Conservation (phyloP, 2,888 invertebrate genomes). For the Chesias legatella region DNA sequence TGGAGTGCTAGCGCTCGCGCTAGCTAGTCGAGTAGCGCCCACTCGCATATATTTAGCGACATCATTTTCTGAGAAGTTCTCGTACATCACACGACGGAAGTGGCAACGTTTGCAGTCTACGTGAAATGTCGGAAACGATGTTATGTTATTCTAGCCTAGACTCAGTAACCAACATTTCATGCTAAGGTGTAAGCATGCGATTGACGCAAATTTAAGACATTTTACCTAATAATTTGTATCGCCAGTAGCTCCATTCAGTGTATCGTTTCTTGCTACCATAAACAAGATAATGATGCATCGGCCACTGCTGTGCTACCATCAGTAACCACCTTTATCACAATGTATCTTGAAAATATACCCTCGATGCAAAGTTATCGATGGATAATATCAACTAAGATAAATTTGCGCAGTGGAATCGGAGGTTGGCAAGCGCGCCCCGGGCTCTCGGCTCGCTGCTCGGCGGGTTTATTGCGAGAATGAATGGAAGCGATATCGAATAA, state of each 20-base stretch:
- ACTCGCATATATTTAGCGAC: constrained; percentile 70
- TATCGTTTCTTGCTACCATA: constrained; percentile 11
- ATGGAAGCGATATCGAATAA: constrained; percentile 73
- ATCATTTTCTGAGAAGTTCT: constrained; percentile 63
- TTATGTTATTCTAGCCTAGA: constrained; percentile 8
- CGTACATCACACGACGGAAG: constrained; percentile 66
- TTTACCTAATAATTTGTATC: no score
- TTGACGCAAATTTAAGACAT: no score
- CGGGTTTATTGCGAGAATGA: constrained; percentile 70
- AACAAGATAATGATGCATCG: constrained; percentile 16
- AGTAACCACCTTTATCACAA: constrained; percentile 19
- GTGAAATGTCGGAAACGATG: constrained; percentile 29
- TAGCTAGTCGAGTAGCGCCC: constrained; percentile 51
- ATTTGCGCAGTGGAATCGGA: constrained; percentile 48
- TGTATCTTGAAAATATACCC: constrained; percentile 24
- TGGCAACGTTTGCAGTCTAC: constrained; percentile 52
- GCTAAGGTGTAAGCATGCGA: no score
- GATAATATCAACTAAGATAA: constrained; percentile 41
- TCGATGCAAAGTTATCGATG: constrained; percentile 31
- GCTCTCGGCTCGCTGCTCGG: constrained; percentile 34
- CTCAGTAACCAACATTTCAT: no score
- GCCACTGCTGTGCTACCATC: constrained; percentile 14
- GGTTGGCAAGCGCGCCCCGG: constrained; percentile 42
- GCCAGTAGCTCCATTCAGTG: constrained; percentile 3
- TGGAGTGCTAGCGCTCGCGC: constrained; percentile 55